Conservation (phyloP, 2,113 vertebrate genomes). For the Salminus brasiliensis region DNA sequence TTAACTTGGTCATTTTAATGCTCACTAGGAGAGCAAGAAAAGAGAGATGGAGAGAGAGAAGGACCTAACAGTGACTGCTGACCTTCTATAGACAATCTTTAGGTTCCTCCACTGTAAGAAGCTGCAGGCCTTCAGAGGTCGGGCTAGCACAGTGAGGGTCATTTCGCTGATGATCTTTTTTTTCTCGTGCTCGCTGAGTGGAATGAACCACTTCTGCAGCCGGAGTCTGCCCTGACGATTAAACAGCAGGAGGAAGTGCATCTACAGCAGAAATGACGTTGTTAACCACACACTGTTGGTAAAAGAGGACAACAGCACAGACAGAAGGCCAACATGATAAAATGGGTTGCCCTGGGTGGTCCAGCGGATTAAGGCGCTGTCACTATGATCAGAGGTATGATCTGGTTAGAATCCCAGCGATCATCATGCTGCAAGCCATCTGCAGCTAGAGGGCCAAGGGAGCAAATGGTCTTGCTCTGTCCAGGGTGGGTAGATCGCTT, state of each 20-base stretch:
- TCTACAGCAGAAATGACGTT: slow-evolving; percentile 78
- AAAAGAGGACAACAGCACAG: not conserved
- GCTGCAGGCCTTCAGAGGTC: slow-evolving; percentile 87
- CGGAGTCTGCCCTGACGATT: slow-evolving; percentile 97
- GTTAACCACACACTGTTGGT: no score
- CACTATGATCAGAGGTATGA: no score
- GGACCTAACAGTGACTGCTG: no score
- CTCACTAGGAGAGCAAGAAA: no score
- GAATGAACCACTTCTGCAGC: slow-evolving; percentile 91
- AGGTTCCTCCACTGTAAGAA: slow-evolving; percentile 95
- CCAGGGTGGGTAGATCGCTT: no score
- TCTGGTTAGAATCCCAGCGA: no score
- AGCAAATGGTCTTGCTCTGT: no score
- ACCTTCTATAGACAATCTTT: slow-evolving; percentile 97
- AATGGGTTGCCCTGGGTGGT: no score
- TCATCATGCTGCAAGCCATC: no score
- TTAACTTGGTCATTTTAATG: not conserved
- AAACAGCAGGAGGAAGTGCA: slow-evolving; percentile 94
- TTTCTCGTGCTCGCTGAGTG: slow-evolving; percentile 87
- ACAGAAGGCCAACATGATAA: not conserved
- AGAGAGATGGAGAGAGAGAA: no score
- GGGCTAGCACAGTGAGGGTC: slow-evolving; percentile 84
- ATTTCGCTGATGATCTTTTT: slow-evolving; percentile 92
- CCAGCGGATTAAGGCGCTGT: no score
- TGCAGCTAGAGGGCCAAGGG: no score